Percentiles rank a stretch among this genome's conserved stretches.
Evolutionary conservation across 2,797 vertebrate genomes (phyloP).

Genomic region (Muraenolepis orangiensis): DNA sequence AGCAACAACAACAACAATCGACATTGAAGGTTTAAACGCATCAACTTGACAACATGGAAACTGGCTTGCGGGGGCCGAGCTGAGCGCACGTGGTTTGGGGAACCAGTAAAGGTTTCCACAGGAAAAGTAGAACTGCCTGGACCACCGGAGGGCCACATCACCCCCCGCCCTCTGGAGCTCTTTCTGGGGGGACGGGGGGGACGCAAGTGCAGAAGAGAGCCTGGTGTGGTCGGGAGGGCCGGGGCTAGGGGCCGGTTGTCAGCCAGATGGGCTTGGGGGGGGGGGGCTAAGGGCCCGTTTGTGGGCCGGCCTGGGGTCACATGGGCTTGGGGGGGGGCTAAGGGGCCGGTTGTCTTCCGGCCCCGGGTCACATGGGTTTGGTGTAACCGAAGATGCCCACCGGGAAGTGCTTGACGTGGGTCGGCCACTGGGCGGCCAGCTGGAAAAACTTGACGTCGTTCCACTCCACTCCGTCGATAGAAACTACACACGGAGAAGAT

Average conservation of each 20-base stretch:
- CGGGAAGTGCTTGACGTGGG: constrained; percentile 89
- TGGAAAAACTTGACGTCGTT: constrained; percentile 94
- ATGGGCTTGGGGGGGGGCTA: constrained; percentile 15
- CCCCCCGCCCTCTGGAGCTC: constrained; percentile 27
- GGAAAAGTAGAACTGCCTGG: constrained; percentile 69
- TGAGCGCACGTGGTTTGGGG: constrained; percentile 44
- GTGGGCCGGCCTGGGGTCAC: too few species aligned
- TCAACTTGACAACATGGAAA: constrained; percentile 62
- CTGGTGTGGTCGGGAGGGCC: constrained; percentile 18
- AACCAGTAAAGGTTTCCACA: constrained; percentile 73
- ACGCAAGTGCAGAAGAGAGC: constrained; percentile 57
- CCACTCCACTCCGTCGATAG: constrained; percentile 89
- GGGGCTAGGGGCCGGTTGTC: not conserved
- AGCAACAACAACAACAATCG: constrained; percentile 49
- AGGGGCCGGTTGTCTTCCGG: constrained; percentile 5
- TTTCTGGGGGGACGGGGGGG: constrained; percentile 21
- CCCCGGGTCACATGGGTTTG: constrained; percentile 73
- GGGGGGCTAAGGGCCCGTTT: constrained; percentile 12
- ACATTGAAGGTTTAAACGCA: constrained; percentile 42
- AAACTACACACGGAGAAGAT: constrained; percentile 65
- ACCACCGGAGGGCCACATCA: not conserved
- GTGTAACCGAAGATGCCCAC: constrained; percentile 87
- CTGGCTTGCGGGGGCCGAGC: constrained; percentile 47
- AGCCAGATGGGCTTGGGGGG: constrained; percentile 29
- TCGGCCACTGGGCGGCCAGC: constrained; percentile 93